A percentile compares a stretch with the other conserved stretches of the same genome.
These are phyloP conservation scores for Malachius bipustulatus DNA, from an alignment of 2,888 invertebrate species.

Conservation along the genomic window DNA sequence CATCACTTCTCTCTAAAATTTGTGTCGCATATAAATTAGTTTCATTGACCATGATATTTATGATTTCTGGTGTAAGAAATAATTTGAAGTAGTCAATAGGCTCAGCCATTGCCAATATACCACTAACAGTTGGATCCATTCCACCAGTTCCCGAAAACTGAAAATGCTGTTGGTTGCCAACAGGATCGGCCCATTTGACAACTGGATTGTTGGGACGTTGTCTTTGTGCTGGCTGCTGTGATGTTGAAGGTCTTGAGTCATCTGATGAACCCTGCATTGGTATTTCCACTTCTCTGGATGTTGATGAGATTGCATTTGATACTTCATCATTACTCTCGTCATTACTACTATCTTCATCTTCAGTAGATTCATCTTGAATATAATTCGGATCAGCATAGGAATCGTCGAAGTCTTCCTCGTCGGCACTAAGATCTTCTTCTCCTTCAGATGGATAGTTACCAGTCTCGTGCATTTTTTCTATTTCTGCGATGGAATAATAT, in stretches of 20 bases:
- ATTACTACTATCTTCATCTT: too few species aligned
- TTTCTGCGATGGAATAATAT: too few species aligned
- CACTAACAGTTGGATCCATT: conserved; percentile 5
- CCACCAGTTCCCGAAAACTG: conserved; percentile 2
- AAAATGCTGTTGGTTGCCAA: conserved; percentile 5
- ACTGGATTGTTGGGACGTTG: neutral
- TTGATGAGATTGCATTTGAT: too few species aligned
- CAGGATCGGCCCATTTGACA: conserved; percentile 1
- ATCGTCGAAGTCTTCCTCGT: too few species aligned
- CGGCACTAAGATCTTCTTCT: too few species aligned
- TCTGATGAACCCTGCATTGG: neutral
- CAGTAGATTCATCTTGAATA: too few species aligned
- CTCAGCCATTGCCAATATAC: conserved; percentile 5
- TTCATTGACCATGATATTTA: conserved; percentile 1
- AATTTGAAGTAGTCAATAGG: conserved; percentile 5
- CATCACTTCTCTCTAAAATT: too few species aligned
- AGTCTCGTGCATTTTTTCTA: too few species aligned
- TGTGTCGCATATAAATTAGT: conserved; percentile 2
- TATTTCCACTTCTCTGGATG: too few species aligned
- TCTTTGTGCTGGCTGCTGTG: neutral
- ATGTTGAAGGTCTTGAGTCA: conserved; percentile 1
- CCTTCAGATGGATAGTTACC: too few species aligned
- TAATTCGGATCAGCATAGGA: too few species aligned
- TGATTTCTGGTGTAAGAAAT: conserved; percentile 5
- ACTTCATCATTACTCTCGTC: too few species aligned